Evolutionary conservation across 2,113 vertebrate species (phyloP), one percentile per base, ranked within the genome.

Genomic region (Dicentrarchus labrax): DNA sequence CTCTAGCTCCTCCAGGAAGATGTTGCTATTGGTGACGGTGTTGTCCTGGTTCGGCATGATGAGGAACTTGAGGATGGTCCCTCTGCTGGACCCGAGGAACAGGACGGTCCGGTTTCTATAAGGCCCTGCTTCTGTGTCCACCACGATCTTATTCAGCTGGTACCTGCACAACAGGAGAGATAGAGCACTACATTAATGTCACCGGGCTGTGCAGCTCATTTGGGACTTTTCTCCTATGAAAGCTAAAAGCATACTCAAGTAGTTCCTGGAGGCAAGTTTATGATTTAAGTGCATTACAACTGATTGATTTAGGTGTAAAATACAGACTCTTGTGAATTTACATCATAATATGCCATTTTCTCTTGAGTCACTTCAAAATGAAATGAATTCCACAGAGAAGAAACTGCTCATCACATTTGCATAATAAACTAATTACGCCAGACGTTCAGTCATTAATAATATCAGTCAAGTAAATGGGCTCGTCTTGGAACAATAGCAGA

Each of bases 1-100:
- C 91, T 99, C 97, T 67, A 99, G 95, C 86, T 99, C 98, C 91
- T 99, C 98, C 82, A 99, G 94, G 79, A 99, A 96, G 83, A 98
- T 30, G 70, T 96, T 97, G 88, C 92, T 94, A 92, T 84, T 96
- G 75, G 94, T 94, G 0, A 95, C 92, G 0, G 93, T 88, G 91
- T 94, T 75, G 82, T 95, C 97, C 89, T 95, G 85, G 0, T 96
- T 97, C 86, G 97, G 96, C 73, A 94, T 92, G 76, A 99, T 94
- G 43, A 99, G 97, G 91, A 99, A 99, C 88, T 99, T 99, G 85
- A 99, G 97, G 83, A 99, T 76, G 0, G 96, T 97, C 83, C 98
- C 98, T 0, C 94, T 95, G 93, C 97, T 97, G 0, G 98, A 98
- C 21, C 96, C 97, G 80, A 99, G 96, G 92, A 99, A 99, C 41